Percentiles rank a stretch among this genome's conserved stretches.
These are phyloP conservation scores for Homarus gammarus DNA, from an alignment of 2,888 invertebrate species.

Conservation along the genomic window DNA sequence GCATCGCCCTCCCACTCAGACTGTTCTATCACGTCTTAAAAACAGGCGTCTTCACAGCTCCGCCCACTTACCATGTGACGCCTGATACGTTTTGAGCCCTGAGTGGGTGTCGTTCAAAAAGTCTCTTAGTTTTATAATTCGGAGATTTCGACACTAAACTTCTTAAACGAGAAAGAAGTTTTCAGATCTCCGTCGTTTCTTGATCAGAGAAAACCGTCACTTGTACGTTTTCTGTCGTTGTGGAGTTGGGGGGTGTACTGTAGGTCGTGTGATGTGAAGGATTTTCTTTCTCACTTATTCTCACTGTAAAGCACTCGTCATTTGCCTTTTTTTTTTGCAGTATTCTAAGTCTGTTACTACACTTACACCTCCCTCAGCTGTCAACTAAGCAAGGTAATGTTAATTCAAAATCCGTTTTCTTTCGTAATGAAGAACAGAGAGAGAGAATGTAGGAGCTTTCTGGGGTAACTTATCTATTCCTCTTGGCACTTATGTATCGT, in stretches of 20 bases:
- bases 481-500: neutral
- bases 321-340: neutral
- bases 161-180: neutral
- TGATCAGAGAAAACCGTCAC: constrained; percentile 28
- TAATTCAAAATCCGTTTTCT: constrained; percentile 5
- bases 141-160: constrained; percentile 30
- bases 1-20: constrained; percentile 37
- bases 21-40: constrained; percentile 9
- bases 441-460: too few species aligned
- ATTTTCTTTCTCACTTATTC: neutral
- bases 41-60: constrained; percentile 27
- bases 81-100: neutral
- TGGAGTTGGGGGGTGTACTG: constrained; percentile 10
- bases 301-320: neutral
- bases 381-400: neutral
- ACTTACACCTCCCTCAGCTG: neutral
- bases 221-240: constrained; percentile 33
- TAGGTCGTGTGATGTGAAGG: neutral
- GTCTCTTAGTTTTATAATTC: constrained; percentile 15
- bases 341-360: neutral
- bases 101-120: constrained; percentile 10
- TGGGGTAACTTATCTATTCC: neutral
- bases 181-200: constrained; percentile 21
- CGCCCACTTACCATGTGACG: constrained; percentile 37
- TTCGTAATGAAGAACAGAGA: neutral